Evolutionary conservation across 2,888 invertebrate genomes (phyloP), one percentile per base, ranked within the genome.

Genomic region (Leistus spinibarbis): DNA sequence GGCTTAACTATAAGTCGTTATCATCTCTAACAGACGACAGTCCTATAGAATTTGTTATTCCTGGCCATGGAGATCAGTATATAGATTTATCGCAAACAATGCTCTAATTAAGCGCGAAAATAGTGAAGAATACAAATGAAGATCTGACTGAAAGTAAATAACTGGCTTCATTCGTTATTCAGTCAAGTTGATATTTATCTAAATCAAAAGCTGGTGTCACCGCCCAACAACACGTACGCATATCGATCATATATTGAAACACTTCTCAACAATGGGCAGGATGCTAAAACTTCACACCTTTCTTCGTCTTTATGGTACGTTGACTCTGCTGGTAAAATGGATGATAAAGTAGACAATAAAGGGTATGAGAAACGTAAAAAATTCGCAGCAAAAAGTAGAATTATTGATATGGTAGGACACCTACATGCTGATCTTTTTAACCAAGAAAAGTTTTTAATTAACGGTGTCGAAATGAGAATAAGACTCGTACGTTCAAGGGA

Each of bases 191-290:
- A 80, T 68, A 74, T 81, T 20, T 79, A 77, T 69, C 76, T 81
- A 16, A 81, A 82, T 71, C 78, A 80, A 66, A 81, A 81, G 76
- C 54, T 80, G 3, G 77, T 81, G 7, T 80, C 79, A 0, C 77
- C 80, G 1, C 76, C 78, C 17, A 80, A 78, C 57, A 79, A 79
- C 62, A 77, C 79, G 5, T 81, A 80, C 22, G 76, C 79, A 0
- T 81, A 81, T 70, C 66, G 80, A 19, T 77, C 80, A 0, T 81
- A 80, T 68, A 79, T 81, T 19, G 79, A n/a, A n/a, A n/a, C n/a
- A n/a, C n/a, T n/a, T n/a, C 64, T 80, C 2, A 80, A 79, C 77
- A 79, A 79, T 64, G 77, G 76, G 0, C 16, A 24, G 0, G 64
- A 27, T 0, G 79, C 80, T 16, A 79, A 79, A 76, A 53, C 69